phyloP scores from a whole-genome alignment of 2,888 invertebrate genomes.

The Bhutanitis thaidina region DNA sequence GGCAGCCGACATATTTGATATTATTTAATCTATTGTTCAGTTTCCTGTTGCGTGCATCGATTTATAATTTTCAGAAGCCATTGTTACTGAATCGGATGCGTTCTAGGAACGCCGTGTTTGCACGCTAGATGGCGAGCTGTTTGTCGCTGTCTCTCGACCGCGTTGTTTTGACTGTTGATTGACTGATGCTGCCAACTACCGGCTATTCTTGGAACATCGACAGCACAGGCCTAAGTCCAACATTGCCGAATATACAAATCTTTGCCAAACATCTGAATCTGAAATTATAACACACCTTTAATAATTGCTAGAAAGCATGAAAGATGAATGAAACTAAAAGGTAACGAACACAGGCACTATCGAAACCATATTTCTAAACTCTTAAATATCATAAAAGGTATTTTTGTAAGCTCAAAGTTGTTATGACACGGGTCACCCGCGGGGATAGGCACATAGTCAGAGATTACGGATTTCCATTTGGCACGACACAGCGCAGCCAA shows the following conservation, averaged over 20 bases:
- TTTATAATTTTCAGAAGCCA: constrained; percentile 21
- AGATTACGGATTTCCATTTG: too few relatives aligned
- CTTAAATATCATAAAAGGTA: too few relatives aligned
- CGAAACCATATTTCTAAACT: too few relatives aligned
- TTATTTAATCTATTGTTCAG: constrained; percentile 14
- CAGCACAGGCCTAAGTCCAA: constrained; percentile 9
- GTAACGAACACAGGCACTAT: too few relatives aligned
- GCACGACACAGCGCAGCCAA: too few relatives aligned
- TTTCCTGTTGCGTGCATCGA: constrained; percentile 25
- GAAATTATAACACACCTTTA: background rate
- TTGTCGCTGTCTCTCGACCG: constrained; percentile 32
- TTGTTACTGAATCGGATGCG: constrained; percentile 26
- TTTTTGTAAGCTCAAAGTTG: too few relatives aligned
- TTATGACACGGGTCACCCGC: too few relatives aligned
- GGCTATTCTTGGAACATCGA: constrained; percentile 30
- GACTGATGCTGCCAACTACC: constrained; percentile 56
- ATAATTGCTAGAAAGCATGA: too few relatives aligned
- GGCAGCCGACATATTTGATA: constrained; percentile 10
- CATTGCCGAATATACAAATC: constrained; percentile 9
- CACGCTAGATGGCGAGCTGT: constrained; percentile 24
- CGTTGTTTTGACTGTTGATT: constrained; percentile 72
- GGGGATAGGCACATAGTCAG: too few relatives aligned
- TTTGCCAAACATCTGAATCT: constrained; percentile 1
- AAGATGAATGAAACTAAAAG: too few relatives aligned
- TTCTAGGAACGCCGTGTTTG: constrained; percentile 48